A percentile compares a stretch with the other conserved stretches of the same genome.
phyloP scores from a whole-genome alignment of 2,113 vertebrate species.

The Syngnathus typhle region DNA sequence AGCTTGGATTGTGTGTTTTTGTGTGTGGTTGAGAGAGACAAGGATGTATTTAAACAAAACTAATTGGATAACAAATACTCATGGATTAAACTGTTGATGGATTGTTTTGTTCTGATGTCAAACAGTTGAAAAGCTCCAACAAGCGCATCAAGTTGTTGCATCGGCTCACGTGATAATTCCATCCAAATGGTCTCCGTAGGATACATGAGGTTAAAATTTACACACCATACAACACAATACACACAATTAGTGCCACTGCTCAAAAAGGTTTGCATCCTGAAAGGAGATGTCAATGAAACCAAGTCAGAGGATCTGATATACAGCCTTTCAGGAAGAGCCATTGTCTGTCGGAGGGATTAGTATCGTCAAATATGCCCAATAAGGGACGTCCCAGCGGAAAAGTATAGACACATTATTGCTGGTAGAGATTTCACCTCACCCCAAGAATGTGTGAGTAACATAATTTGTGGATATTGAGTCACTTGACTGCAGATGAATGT shows the following conservation, averaged over 20 bases:
- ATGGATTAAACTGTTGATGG: not conserved
- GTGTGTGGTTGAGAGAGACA: not conserved
- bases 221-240: not conserved
- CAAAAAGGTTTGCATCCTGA: not conserved
- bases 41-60: conserved; percentile 6
- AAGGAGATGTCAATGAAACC: conserved; percentile 23
- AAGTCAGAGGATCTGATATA: conserved; percentile 51
- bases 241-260: not conserved
- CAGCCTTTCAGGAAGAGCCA: conserved; percentile 54
- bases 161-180: not conserved
- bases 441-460: not conserved
- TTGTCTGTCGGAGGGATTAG: conserved; percentile 52
- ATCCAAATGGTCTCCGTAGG: not conserved
- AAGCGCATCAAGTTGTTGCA: not conserved
- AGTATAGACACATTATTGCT: conserved; percentile 1
- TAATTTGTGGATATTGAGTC: not conserved
- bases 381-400: conserved; percentile 51
- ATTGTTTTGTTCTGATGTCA: conserved; percentile 3
- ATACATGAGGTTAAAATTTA: not conserved
- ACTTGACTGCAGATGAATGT: not conserved
- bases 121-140: not conserved
- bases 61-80: not conserved
- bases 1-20: not conserved
- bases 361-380: conserved; percentile 42
- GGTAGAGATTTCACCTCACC: not conserved